Conservation (phyloP, 2,797 vertebrate genomes). For the Amniataba percoides region DNA sequence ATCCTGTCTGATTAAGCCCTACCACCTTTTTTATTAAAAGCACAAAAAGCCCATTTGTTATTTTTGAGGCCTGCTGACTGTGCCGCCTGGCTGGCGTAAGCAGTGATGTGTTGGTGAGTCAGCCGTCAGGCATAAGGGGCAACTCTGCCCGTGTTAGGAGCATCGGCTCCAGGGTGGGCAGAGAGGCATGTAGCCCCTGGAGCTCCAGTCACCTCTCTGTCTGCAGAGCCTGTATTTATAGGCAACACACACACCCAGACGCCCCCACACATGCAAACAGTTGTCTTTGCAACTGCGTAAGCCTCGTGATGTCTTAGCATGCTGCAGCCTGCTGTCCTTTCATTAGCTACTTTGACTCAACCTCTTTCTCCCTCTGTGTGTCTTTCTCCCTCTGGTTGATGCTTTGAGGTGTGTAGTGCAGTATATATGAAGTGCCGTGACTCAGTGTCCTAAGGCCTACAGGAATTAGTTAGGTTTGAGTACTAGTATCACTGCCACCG, state of each 20-base stretch:
- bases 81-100: slow-evolving; percentile 44
- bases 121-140: slow-evolving; percentile 51
- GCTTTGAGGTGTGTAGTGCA: slow-evolving; percentile 60
- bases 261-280: slow-evolving; percentile 71
- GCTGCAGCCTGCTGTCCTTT: slow-evolving; percentile 77
- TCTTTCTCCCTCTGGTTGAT: slow-evolving; percentile 44
- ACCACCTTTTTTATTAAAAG: slow-evolving; percentile 61
- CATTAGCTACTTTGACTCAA: slow-evolving; percentile 73
- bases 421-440: slow-evolving; percentile 66
- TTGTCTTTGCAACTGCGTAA: slow-evolving; percentile 74
- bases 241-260: slow-evolving; percentile 66
- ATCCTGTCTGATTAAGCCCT: slow-evolving; percentile 61
- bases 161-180: slow-evolving; percentile 62
- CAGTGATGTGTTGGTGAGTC: slow-evolving; percentile 63
- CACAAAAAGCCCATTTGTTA: slow-evolving; percentile 58
- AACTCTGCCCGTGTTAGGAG: slow-evolving; percentile 53
- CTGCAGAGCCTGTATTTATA: slow-evolving; percentile 77
- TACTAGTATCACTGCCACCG: slow-evolving; percentile 60
- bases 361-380: slow-evolving; percentile 26
- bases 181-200: slow-evolving; percentile 60
- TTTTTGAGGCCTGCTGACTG: slow-evolving; percentile 58
- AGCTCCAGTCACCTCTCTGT: slow-evolving; percentile 69
- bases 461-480: slow-evolving; percentile 70
- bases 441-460: slow-evolving; percentile 64
- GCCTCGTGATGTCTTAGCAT: slow-evolving; percentile 71